Percentiles rank a stretch among this genome's conserved stretches.
phyloP scores from a whole-genome alignment of 2,888 invertebrate species.

The Scaptomyza tumidula region DNA sequence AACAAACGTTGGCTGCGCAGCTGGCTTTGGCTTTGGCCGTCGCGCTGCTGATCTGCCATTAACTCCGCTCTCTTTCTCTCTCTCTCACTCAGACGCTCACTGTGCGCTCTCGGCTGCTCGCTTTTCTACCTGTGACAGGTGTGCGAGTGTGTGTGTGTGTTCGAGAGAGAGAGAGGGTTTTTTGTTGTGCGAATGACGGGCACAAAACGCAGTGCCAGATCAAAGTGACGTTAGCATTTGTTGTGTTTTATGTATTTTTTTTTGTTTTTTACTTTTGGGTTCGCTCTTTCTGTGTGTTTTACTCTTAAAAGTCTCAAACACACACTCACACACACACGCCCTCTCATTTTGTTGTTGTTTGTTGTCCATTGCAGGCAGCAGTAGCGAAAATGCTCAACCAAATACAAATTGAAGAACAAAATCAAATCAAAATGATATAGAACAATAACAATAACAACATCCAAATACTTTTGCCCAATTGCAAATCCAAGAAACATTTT shows the following conservation, averaged over 20 bases:
- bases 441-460: conserved; percentile 4
- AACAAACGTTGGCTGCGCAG: conserved; percentile 39
- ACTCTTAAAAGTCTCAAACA: conserved; percentile 7
- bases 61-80: conserved; percentile 4
- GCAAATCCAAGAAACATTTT: conserved; percentile 7
- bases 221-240: conserved; percentile 60
- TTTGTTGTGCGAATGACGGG: conserved; percentile 53
- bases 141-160: conserved; percentile 51
- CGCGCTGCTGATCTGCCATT: conserved; percentile 25
- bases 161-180: conserved; percentile 30
- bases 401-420: conserved; percentile 34
- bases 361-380: conserved; percentile 49
- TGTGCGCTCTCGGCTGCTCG: conserved; percentile 15
- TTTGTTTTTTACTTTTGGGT: conserved; percentile 13
- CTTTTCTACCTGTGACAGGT: conserved; percentile 69
- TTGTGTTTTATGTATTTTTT: conserved; percentile 7
- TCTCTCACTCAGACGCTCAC: conserved; percentile 1
- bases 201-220: conserved; percentile 58
- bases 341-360: conserved; percentile 32
- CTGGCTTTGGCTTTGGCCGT: conserved; percentile 29
- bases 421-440: conserved; percentile 12
- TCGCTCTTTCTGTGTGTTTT: conserved; percentile 1
- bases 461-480: conserved; percentile 18
- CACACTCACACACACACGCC: conserved; percentile 15
- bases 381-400: conserved; percentile 36